Conservation (phyloP, 2,113 vertebrate genomes). For the Nothocercus julius region DNA sequence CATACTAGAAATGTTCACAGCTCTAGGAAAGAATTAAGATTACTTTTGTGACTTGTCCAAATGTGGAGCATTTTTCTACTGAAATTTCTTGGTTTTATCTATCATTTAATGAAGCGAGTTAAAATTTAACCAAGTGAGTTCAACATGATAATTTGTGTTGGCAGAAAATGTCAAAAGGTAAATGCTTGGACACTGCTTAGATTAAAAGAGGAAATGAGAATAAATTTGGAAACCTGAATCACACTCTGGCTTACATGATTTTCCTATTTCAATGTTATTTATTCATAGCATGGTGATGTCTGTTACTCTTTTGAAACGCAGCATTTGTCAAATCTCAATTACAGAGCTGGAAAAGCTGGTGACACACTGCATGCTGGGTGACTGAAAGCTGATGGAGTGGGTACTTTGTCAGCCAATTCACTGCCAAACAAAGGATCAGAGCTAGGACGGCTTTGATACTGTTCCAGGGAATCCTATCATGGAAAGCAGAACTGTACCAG, state of each 20-base stretch:
- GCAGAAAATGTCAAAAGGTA: neutral
- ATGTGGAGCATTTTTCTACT: neutral
- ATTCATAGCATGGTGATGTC: neutral
- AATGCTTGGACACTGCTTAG: neutral
- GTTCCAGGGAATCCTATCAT: constrained; percentile 46
- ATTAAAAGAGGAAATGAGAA: constrained; percentile 17
- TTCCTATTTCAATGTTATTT: neutral
- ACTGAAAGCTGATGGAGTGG: neutral
- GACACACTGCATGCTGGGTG: neutral
- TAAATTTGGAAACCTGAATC: constrained; percentile 38
- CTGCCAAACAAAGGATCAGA: constrained; percentile 20
- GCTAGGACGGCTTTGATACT: constrained; percentile 11
- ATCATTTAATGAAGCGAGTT: neutral
- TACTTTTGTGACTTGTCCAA: neutral
- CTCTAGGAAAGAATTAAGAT: neutral
- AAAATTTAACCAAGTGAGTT: neutral
- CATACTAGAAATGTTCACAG: neutral
- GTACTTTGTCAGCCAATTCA: neutral
- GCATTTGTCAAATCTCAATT: neutral
- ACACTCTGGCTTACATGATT: neutral
- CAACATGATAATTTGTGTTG: neutral
- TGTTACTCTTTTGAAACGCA: neutral
- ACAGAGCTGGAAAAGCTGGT: neutral
- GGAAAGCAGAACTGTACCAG: constrained; percentile 27
- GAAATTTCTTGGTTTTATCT: neutral